Base-by-base conservation (phyloP, 2,797 vertebrate genomes). In the Sternotherus odoratus region DNA sequence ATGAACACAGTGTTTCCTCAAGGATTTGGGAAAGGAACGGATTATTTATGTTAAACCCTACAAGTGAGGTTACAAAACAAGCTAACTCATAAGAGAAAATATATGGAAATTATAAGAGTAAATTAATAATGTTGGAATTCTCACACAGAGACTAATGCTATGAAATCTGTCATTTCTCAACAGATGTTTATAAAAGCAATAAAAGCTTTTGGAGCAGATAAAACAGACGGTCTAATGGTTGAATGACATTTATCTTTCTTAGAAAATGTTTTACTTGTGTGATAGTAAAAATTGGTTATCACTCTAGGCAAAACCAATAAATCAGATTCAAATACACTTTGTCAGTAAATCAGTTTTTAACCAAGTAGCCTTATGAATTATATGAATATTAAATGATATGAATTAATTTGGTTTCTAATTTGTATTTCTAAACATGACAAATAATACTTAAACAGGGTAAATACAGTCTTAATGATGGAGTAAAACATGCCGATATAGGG, bases 131-230 rank as follows among this genome's bases (percentile, higher is more conserved):
- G 77, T 8, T 24, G 85, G 48, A 89, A 85, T 91, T 89, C 91
- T 95, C 63, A 87, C 6, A 66, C 3, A 6, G 9, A 49, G 23
- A 43, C 33, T 74, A 83, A 30, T 84, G 63, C 26, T 82, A 12
- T 57, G 60, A 86, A 66, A 54, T 78, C 4, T 54, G 2, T 94
- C 28, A 75, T 91, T 43, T 96, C 90, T 89, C 49, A 89, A 2
- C n/a, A 36, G 2, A 15, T 94, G 12, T 91, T 95, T 91, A 46
- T 92, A 90, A 96, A 83, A n/a, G 63, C 66, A 66, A 16, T 88
- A 50, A 92, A 93, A 91, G 23, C 11, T 89, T 95, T 88, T 88
- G 72, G 56, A 94, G 26, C 39, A 88, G 74, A 81, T 86, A 89
- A 81, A 95, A 91, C 36, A 79, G 21, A 9, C n/a, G 36, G 10